Base-by-base conservation (phyloP, 2,113 vertebrate species). In the Aleadryas rufinucha region DNA sequence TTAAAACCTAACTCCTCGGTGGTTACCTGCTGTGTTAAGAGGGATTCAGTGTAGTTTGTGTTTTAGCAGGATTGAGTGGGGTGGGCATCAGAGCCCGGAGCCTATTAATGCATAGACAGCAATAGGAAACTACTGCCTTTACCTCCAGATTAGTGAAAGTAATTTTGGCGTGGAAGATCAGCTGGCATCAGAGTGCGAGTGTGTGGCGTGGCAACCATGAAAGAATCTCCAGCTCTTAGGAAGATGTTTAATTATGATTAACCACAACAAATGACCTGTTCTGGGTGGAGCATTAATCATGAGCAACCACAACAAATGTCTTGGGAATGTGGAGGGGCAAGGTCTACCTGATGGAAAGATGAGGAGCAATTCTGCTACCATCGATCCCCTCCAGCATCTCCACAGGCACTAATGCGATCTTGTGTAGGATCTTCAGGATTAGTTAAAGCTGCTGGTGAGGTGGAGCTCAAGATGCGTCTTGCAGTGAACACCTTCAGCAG, bases 181-280 rank as follows among this genome's bases (percentile, higher is more conserved):
- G 66, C 54, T 87, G 89, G 84, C 84, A 89, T 53, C 63, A 44
- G 45, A 41, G 64, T 75, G 90, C 93, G 88, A 94, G 92, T 88
- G 11, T 81, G 59, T 94, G 85, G 79, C 42, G 52, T 90, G 63
- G 83, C 85, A 92, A 69, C 65, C 87, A 37, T 74, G 44, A 84
- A 90, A 77, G 79, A 95, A 96, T 88, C 71, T 87, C 84, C 78
- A 89, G 85, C 83, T 96, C 76, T 97, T 90, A 90, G 94, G 74
- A 87, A 96, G 86, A 65, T 57, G 37, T 4, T 91, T 92, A 92
- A 87, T 97, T 90, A 79, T n/a, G 45, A 93, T 94, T 93, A 94
- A 93, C 93, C 86, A 87, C 95, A 96, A 92, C 92, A 92, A 94
- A 96, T 92, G 90, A 81, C 57, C 77, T 70, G 44, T 56, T 86